phyloP scores from a whole-genome alignment of 2,797 vertebrate genomes.

The Enteromius trimaculatus region DNA sequence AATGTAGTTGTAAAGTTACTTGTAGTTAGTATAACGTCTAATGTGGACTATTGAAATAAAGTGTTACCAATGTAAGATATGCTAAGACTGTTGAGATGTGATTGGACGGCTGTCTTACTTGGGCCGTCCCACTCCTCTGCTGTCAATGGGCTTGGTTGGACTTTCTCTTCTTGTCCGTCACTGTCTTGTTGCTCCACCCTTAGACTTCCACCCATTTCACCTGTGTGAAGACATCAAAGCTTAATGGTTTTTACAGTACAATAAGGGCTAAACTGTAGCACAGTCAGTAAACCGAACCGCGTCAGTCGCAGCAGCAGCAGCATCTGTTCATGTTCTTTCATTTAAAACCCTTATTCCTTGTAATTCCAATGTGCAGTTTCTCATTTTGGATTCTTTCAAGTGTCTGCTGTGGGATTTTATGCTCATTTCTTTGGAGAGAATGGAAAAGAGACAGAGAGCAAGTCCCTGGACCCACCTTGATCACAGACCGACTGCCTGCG shows the following conservation, averaged over 20 bases:
- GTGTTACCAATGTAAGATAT: neutral
- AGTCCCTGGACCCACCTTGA: constrained; percentile 58
- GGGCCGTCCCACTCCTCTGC: constrained; percentile 62
- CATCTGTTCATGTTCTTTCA: constrained; percentile 11
- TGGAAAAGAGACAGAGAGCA: constrained; percentile 31
- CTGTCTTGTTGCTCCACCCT: constrained; percentile 42
- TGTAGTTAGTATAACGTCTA: neutral
- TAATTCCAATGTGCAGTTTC: constrained; percentile 46
- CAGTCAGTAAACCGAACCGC: neutral
- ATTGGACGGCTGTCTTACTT: constrained; percentile 53
- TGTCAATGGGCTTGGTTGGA: constrained; percentile 13
- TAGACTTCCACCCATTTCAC: constrained; percentile 32
- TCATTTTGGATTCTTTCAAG: constrained; percentile 51
- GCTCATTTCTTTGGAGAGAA: constrained; percentile 40
- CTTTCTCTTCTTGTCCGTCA: constrained; percentile 40
- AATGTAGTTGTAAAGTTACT: neutral
- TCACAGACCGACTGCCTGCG: constrained; percentile 48
- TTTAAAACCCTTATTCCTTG: constrained; percentile 30
- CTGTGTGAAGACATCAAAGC: constrained; percentile 48
- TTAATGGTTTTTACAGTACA: neutral
- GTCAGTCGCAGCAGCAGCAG: neutral
- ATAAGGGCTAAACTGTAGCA: neutral
- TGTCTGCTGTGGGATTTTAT: constrained; percentile 52
- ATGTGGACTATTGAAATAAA: neutral
- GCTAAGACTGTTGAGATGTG: neutral